Evolutionary conservation across 2,888 invertebrate genomes (phyloP), one percentile per base, ranked within the genome.

Genomic region (Odontocolon sp.): DNA sequence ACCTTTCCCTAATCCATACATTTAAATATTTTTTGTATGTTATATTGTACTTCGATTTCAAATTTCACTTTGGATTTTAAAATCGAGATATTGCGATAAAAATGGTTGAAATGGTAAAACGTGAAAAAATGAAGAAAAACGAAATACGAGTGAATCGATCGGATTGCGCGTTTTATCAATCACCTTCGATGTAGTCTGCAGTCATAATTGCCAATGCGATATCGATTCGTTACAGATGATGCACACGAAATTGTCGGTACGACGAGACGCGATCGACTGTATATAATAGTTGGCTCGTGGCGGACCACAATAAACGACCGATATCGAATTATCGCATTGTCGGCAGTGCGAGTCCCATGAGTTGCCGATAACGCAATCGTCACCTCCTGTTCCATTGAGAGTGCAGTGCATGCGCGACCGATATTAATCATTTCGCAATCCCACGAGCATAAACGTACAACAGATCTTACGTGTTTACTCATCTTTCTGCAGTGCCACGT

Each of bases 321-420:
- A 67, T 67, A 73, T 67, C 61, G 61, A 67, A 45, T 54, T 68
- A 67, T 56, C 67, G 45, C 47, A 9, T 59, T 11, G 18, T 4
- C 8, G 26, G 2, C n/a, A 36, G 18, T 9, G 31, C 21, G 16
- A 54, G 36, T n/a, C 31, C 36, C 8, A 23, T 42, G 26, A 26
- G 54, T 26, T 23, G 9, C 14, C 23, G 64, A 45, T 57, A 47
- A 66, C 45, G 61, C 59, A 67, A 73, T 57, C 50, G 57, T 56
- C 23, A 28, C 57, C 64, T 66, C 50, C 40, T 33, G 26, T 23
- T 26, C 14, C 21, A 6, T 8, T 11, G 16, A 8, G 2, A n/a
- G 6, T 14, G n/a, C 11, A 42, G 23, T 26, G 47, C 71, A 66
- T 63, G 50, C 66, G 33, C 42, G 33, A 73, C 28, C 18, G 40